Percentiles rank a stretch among this genome's conserved stretches.
These are phyloP conservation scores for Sparidentex hasta DNA, from an alignment of 2,797 vertebrate species.

Conservation along the genomic window DNA sequence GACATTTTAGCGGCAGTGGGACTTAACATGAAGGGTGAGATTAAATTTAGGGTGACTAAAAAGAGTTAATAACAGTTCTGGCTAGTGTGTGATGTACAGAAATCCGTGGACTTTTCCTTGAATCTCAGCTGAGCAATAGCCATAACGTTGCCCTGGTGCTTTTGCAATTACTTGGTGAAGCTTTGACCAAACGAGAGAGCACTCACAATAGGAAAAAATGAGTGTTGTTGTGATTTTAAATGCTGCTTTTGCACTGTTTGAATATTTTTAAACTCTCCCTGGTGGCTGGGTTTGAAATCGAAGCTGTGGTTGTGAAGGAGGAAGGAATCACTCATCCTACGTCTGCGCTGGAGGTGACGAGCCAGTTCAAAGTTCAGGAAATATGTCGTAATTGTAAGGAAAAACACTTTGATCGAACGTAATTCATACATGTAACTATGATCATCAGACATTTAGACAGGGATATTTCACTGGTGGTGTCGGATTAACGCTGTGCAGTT, in stretches of 20 bases:
- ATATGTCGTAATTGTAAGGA: not conserved
- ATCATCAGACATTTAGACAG: slow-evolving; percentile 26
- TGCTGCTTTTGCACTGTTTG: slow-evolving; percentile 30
- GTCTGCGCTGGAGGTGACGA: slow-evolving; percentile 24
- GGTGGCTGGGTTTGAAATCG: slow-evolving; percentile 24
- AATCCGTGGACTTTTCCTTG: slow-evolving; percentile 50
- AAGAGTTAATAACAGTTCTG: slow-evolving; percentile 45
- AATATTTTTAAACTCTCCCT: slow-evolving; percentile 27
- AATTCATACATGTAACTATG: slow-evolving; percentile 26
- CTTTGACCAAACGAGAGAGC: slow-evolving; percentile 40
- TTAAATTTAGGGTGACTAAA: slow-evolving; percentile 48
- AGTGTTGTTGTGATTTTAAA: slow-evolving; percentile 39
- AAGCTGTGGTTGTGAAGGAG: slow-evolving; percentile 27
- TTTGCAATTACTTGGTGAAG: slow-evolving; percentile 58
- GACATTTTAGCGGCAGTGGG: slow-evolving; percentile 58
- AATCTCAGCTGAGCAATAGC: slow-evolving; percentile 34
- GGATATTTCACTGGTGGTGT: slow-evolving; percentile 17
- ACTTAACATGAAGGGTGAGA: slow-evolving; percentile 46
- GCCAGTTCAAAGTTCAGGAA: slow-evolving; percentile 58
- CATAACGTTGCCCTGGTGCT: slow-evolving; percentile 39
- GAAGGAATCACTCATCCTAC: slow-evolving; percentile 4
- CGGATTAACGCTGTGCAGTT: slow-evolving; percentile 33
- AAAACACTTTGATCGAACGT: not conserved
- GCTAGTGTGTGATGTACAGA: slow-evolving; percentile 43
- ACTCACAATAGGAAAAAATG: slow-evolving; percentile 6